Base-by-base conservation (phyloP, 1,140 invertebrate genomes). In the Condylostylus longicornis region DNA sequence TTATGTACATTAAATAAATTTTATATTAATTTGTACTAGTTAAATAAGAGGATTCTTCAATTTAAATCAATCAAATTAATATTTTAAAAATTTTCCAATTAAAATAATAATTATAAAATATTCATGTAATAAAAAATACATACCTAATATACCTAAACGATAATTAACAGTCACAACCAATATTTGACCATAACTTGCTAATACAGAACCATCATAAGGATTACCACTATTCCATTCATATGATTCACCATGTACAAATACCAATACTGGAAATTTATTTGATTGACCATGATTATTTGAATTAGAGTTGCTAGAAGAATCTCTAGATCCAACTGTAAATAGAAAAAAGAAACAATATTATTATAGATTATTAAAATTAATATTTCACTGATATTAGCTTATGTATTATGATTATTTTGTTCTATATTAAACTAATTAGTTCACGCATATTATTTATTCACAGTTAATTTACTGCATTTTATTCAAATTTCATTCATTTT, bases 151-250 rank as follows among this genome's bases (percentile, higher is more conserved):
- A 42, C 93, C 94, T 25, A 98, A 76, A 45, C 94, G 75, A 69
- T 95, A 98, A 73, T 98, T 98, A 55, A 98, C 78, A 43, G 90
- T 91, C 58, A 97, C 84, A 39, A 98, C 89, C 45, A 98, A 83
- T 47, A 96, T 77, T 48, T 86, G 78, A 18, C 90, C 85, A 56
- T 87, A 85, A 50, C 86, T 87, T 33, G 90, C 80, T 40, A 97
- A 68, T 12, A 95, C 82, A 37, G 80, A 83, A 38, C 90, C 90
- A 52, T 96, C 91, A 66, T 94, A 95, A 1, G 87, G 79, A 69
- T 95, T 95, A 21, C 90, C 90, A 22, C 86, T 89, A 62, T 89
- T 93, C 80, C 87, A 94, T 58, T 91, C 84, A 66, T 90, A 95
- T 48, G 86, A 93, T 62, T 95, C 90, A 1, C 91, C 91, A 54